These are phyloP conservation scores for Rissa tridactyla DNA, from an alignment of 2,113 vertebrate species.

Conservation along the genomic window DNA sequence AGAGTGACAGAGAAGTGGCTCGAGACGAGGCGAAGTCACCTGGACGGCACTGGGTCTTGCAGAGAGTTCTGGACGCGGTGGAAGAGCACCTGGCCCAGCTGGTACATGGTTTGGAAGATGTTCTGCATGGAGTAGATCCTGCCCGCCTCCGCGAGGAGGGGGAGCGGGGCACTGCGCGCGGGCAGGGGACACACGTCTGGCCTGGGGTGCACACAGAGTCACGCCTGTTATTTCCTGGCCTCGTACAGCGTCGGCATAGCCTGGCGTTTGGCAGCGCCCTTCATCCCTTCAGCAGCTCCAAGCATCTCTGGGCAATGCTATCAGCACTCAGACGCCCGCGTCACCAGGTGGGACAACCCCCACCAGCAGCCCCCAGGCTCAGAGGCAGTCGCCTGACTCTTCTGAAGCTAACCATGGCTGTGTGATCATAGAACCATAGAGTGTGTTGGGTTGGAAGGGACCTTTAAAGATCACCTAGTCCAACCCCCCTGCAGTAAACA, in stretches of 20 bases:
- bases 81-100: conserved; percentile 50
- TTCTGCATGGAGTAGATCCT: conserved; percentile 63
- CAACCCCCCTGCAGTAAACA: too few species aligned
- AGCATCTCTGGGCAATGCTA: background rate
- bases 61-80: background rate
- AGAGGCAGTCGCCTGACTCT: background rate
- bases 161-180: background rate
- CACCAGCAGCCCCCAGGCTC: background rate
- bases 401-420: background rate
- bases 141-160: background rate
- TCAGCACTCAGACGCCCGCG: accelerated
- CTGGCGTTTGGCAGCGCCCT: background rate
- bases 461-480: too few species aligned
- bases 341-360: background rate
- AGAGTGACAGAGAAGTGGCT: background rate
- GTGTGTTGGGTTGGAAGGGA: too few species aligned
- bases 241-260: accelerated
- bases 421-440: background rate
- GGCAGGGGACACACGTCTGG: background rate
- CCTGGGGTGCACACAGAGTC: conserved; percentile 38
- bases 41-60: background rate
- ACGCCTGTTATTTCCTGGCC: background rate
- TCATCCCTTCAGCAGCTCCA: background rate
- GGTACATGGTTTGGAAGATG: conserved; percentile 41
- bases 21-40: background rate